Evolutionary conservation across 1,140 invertebrate genomes (phyloP), one percentile per base, ranked within the genome.

Genomic region (Whitmania pigra): DNA sequence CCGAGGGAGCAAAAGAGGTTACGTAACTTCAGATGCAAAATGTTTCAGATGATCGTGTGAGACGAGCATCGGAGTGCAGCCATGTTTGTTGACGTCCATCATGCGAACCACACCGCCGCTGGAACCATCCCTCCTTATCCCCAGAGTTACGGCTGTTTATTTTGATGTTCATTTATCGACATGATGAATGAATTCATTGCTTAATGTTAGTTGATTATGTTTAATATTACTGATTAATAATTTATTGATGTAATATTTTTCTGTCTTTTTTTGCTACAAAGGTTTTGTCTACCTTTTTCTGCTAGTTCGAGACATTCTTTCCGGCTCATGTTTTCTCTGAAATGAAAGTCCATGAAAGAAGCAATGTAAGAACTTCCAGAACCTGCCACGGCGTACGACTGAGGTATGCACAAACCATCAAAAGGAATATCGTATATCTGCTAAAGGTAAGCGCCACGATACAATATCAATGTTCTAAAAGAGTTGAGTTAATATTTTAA

Each of bases 351-450:
- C 22, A 63, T 31, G 29, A 25, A 15, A 18, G 57, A 63, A 15
- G 22, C 29, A 13, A 63, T 31, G 57, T 63, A 63, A 22, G 22
- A 31, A 20, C 57, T 63, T 13, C 57, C 57, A 4, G 57, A 63
- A 31, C 57, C 57, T 1, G 57, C 57, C 22, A 63, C 15, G 15
- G 57, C 57, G 29, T 63, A 63, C 22, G 57, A 13, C 57, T 63
- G 57, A 63, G 57, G 6, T 18, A 63, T 13, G 57, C 57, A 63
- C 57, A 63, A 25, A 22, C 57, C 57, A 31, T 63, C 57, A 17
- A 63, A 63, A 4, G 57, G 57, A 31, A 63, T 63, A 63, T 63
- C 57, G 18, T 63, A 63, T 25, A 63, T 63, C 57, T 63, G 29
- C 25, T n/a, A 57, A n/a, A 57, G 25, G 2, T n/a, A 57, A n/a